Evolutionary conservation across 2,888 invertebrate species (phyloP), one percentile per base, ranked within the genome.

Genomic region (Malthinus seriepunctatus): DNA sequence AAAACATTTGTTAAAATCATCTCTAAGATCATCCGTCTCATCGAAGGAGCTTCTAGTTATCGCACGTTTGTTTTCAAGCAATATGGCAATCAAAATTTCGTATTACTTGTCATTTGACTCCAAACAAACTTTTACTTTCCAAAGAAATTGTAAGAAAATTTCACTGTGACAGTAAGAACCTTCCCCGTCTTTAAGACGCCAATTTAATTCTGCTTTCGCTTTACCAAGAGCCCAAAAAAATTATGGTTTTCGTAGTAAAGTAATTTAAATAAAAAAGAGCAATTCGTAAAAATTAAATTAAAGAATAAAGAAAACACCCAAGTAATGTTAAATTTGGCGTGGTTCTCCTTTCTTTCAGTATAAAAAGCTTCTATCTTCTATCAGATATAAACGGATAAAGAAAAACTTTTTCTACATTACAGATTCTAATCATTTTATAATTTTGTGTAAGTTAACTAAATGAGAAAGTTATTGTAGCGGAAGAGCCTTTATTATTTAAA

Each of bases 361-460:
- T 23, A 23, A 23, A 23, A 5, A n/a, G n/a, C n/a, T 5, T 23
- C 5, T 23, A 23, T 23, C 52, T 63, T 62, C 59, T 56, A 52
- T 42, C 39, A 42, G 23, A 23, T 44, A 52, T 52, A 52, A 52
- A 52, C 45, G 52, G 52, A 52, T 52, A 52, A 42, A 14, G n/a
- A 46, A 23, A 37, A 51, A 42, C 35, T 42, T 42, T 33, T 42
- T 44, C 39, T 32, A 42, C 51, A 15, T 15, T 44, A 51, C 51
- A 51, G 51, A 51, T 51, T 34, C 39, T 51, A 51, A 51, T 51
- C 51, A 51, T 51, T 51, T 51, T 51, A 51, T 51, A 51, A 51
- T 51, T 51, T 51, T 33, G 42, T 42, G 33, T 42, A 44, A 51
- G 42, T 51, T 31, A 39, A 44, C 51, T 32, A 51, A 51, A 51